Evolutionary conservation across 2,797 vertebrate species (phyloP), one percentile per base, ranked within the genome.

Genomic region (Ptychadena robeensis): DNA sequence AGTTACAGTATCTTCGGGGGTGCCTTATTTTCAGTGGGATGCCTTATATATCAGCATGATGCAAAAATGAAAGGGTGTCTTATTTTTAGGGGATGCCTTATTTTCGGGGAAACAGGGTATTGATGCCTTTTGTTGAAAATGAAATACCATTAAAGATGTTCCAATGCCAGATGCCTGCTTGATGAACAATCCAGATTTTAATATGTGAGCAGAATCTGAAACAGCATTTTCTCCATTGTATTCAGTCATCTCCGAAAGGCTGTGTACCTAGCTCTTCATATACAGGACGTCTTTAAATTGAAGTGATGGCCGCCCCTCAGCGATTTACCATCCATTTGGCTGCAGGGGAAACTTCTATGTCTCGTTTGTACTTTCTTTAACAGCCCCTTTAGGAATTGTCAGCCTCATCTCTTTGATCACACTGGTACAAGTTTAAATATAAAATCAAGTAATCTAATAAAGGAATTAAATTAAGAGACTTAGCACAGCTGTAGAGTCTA

Each of bases 401-500:
- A 15, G 1, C 53, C 28, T 70, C 35, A 63, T 82, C 28, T 28
- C 30, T 61, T 28, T 64, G 14, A 40, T 44, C 40, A 28, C 57
- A 8, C 5, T 9, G 63, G 34, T 48, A 28, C 22, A 57, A 63
- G 66, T 71, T 71, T 76, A 77, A 77, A 82, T 82, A 82, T 70
- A 82, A 82, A 53, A 63, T n/a, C 73, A 48, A 68, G 32, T 82
- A 82, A 82, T 82, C 73, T 70, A 82, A 82, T 82, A 76, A 25
- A 82, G 48, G 73, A 77, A 77, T 77, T 30, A 48, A 77, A 77
- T 82, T 82, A 76, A 66, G 73, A 37, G 37, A n/a, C 28, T 61
- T 48, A 40, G 72, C 81, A 70, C 81, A 82, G 81, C 66, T 82
- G 81, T 77, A 64, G 35, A 70, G 27, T 77, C 57, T 44, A 71